These are phyloP conservation scores for honey bee (Apis mellifera) DNA, from an alignment of 1,140 invertebrate species.

Conservation along the genomic window Amel_HAv3.1 CM009938.2:12535001-12535500, in stretches of 20 bases:
- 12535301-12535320: neutral
- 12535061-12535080: conserved; percentile 25
- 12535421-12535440: conserved; percentile 1
- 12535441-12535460: neutral
- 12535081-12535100: conserved; percentile 18
- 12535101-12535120: conserved; percentile 12
- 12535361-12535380: conserved; percentile 12
- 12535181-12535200: neutral
- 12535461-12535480: too few relatives aligned
- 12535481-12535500: neutral
- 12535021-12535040: conserved; percentile 18
- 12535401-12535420: neutral
- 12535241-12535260: neutral
- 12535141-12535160: neutral
- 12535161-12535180: neutral
- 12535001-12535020: conserved; percentile 32
- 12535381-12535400: neutral
- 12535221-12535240: conserved; percentile 2
- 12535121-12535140: neutral
- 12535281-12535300: conserved; percentile 10
- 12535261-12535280: neutral
- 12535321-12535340: neutral
- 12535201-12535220: conserved; percentile 7
- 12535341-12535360: neutral
- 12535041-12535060: conserved; percentile 22